These are phyloP conservation scores for Aramus guarauna DNA, from an alignment of 2,113 vertebrate species.

Conservation along the genomic window DNA sequence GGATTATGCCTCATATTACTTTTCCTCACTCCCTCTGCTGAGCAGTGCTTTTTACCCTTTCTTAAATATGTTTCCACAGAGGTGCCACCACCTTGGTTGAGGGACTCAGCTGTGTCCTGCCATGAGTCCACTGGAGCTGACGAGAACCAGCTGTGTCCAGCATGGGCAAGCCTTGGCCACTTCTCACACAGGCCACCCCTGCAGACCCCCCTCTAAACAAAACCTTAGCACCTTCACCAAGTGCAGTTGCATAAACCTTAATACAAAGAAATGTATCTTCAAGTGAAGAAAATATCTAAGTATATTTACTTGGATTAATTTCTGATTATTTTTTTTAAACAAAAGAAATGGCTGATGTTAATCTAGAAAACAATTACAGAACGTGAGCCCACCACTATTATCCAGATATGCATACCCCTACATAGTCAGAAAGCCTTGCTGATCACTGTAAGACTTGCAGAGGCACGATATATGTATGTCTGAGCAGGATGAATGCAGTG, in stretches of 20 bases:
- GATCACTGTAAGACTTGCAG: neutral
- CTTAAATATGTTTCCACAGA: neutral
- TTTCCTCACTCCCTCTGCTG: neutral
- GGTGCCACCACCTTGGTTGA: no score
- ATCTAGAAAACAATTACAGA: neutral
- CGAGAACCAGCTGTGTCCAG: neutral
- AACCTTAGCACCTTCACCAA: neutral
- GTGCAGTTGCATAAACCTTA: neutral
- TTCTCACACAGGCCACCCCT: neutral
- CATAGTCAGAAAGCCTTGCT: neutral
- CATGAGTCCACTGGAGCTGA: accelerated
- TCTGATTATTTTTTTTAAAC: neutral
- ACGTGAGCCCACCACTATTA: neutral
- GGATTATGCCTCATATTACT: neutral
- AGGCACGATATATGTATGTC: neutral
- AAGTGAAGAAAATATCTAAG: neutral
- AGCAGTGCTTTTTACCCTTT: neutral
- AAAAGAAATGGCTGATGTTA: neutral
- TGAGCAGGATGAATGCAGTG: neutral
- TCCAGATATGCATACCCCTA: neutral
- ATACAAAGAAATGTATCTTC: neutral
- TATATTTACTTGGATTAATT: neutral
- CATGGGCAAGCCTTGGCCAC: accelerated
- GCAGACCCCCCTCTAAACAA: neutral
- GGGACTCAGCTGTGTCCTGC: neutral